A percentile compares a stretch with the other conserved stretches of the same genome.
These are phyloP conservation scores for Adelognathus sp. DNA, from an alignment of 2,888 invertebrate genomes.

Conservation along the genomic window DNA sequence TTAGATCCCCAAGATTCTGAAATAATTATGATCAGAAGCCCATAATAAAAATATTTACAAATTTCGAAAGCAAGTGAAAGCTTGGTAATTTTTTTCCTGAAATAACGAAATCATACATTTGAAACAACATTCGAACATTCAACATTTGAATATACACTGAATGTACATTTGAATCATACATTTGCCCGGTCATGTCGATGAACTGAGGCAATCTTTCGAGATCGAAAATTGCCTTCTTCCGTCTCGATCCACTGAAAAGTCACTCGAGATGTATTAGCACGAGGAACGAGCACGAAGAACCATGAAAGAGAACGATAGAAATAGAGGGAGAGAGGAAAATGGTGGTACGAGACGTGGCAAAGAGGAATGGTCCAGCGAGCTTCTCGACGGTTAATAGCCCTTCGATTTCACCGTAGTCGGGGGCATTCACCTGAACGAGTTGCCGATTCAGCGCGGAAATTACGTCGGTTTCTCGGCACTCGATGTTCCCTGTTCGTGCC, in stretches of 20 bases:
- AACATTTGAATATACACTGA: too few relatives aligned
- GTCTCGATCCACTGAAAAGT: not conserved
- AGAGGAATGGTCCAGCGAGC: conserved; percentile 10
- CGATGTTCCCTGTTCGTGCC: conserved; percentile 2
- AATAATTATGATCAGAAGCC: not conserved
- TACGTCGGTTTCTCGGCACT: conserved; percentile 45
- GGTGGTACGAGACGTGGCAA: conserved; percentile 7
- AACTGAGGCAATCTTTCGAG: too few relatives aligned
- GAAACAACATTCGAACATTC: too few relatives aligned
- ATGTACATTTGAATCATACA: too few relatives aligned
- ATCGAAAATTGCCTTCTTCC: too few relatives aligned
- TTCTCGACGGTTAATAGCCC: conserved; percentile 66
- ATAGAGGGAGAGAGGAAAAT: not conserved
- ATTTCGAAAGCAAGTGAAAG: too few relatives aligned
- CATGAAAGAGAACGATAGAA: not conserved
- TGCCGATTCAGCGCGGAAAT: conserved; percentile 69
- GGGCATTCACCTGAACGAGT: conserved; percentile 60
- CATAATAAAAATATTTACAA: too few relatives aligned
- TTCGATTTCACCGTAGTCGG: conserved; percentile 59
- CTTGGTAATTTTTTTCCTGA: too few relatives aligned
- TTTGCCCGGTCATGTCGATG: too few relatives aligned
- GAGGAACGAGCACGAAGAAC: conserved; percentile 10
- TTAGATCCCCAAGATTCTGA: not conserved
- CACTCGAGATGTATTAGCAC: not conserved
- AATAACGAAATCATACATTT: too few relatives aligned